Evolutionary conservation across 2,113 vertebrate species (phyloP), one percentile per base, ranked within the genome.

Genomic region (Gadus macrocephalus): DNA sequence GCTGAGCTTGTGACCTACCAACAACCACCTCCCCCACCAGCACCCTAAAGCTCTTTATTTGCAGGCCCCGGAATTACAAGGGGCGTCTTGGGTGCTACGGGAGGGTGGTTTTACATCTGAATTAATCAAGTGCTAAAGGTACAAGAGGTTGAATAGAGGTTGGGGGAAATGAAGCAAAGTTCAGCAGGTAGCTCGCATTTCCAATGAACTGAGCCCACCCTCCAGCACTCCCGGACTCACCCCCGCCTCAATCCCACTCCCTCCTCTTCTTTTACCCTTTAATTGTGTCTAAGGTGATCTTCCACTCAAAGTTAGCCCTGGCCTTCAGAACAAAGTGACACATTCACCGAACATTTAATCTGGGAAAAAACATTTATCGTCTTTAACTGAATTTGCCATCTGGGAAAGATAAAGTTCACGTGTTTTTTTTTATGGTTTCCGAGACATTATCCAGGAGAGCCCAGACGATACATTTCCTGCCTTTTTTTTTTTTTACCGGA

Each of bases 401-500:
- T 14, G 42, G 42, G 42, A 16, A 66, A 15, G 2, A 69, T 67
- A 1, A 49, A 31, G 56, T 14, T 58, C 17, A n/a, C 11, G 1
- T 20, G 5, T 15, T 31, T 14, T 8, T 14, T 8, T 4, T 8
- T 11, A 72, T 7, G 5, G 2, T 73, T 35, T 35, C 31, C 31
- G 4, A 35, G 31, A 35, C 31, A 35, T 35, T 35, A 35, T 4
- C 6, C 31, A 35, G 31, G 31, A 19, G 28, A 49, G 7, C 20
- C 20, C 20, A 20, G 20, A 20, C 25, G 25, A 25, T 25, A 25
- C 25, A 25, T 25, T 25, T 25, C 64, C 53, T 16, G 71, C 71
- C 53, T 49, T 49, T 64, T 2, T 95, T 2, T 95, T 42, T 49
- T 49, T 62, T 2, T 95, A 98, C 97, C 97, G 19, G 97, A 98